phyloP scores from a whole-genome alignment of 1,140 invertebrate genomes.

The Euwallacea fornicatus region DNA sequence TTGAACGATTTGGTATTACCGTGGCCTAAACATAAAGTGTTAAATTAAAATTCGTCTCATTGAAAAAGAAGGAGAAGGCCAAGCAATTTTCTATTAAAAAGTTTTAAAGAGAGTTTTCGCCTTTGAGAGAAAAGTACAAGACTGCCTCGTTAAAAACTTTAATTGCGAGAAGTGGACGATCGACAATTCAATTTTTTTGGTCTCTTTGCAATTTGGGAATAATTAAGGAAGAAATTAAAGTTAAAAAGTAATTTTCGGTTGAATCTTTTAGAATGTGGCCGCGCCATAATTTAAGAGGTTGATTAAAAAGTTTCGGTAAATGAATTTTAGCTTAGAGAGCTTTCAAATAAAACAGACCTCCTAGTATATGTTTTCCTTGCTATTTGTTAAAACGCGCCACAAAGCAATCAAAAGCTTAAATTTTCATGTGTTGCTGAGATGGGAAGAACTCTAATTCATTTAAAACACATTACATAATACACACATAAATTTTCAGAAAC shows the following conservation, averaged over 20 bases:
- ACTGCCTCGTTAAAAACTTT: constrained; percentile 36
- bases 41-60: constrained; percentile 16
- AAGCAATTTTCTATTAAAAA: constrained; percentile 33
- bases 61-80: constrained; percentile 15
- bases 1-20: too few species aligned
- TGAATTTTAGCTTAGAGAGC: too few species aligned
- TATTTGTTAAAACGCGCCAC: too few species aligned
- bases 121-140: constrained; percentile 35
- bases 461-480: too few species aligned
- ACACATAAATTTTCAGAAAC: too few species aligned
- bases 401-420: too few species aligned
- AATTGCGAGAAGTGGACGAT: constrained; percentile 35
- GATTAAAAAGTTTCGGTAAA: constrained; percentile 18
- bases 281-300: constrained; percentile 15
- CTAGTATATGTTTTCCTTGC: too few species aligned
- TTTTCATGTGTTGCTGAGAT: too few species aligned
- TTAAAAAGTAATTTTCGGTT: constrained; percentile 36
- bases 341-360: too few species aligned
- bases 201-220: constrained; percentile 24
- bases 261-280: constrained; percentile 20
- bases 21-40: background rate
- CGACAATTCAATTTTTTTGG: constrained; percentile 34
- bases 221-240: constrained; percentile 35
- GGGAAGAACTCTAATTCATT: too few species aligned
- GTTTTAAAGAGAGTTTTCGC: constrained; percentile 26